Conservation (phyloP, 2,888 invertebrate species). For the Pseudococcus longispinus region DNA sequence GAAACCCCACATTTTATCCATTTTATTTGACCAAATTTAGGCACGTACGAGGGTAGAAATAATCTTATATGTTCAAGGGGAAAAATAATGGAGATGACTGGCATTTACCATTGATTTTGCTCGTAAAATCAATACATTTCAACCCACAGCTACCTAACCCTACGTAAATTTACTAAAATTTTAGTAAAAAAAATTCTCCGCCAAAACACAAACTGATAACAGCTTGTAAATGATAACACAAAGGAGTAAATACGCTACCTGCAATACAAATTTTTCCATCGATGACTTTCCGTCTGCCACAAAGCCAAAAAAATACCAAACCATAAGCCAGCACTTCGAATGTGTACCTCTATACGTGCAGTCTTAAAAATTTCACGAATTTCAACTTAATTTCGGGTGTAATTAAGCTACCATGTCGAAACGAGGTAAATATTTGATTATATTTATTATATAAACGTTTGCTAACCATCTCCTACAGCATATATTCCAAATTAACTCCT, state of each 20-base stretch:
- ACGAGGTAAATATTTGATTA: neutral
- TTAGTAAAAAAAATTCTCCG: too few relatives aligned
- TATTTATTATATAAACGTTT: neutral
- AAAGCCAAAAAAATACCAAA: neutral
- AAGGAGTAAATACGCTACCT: neutral
- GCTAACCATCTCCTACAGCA: neutral
- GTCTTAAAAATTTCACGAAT: neutral
- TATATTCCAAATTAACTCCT: neutral
- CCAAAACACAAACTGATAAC: too few relatives aligned
- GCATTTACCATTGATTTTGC: too few relatives aligned
- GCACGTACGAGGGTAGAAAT: too few relatives aligned
- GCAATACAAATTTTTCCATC: neutral
- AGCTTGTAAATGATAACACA: too few relatives aligned
- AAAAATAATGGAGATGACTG: too few relatives aligned
- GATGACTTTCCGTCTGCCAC: neutral
- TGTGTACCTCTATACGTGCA: constrained; percentile 10
- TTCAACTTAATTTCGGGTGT: neutral
- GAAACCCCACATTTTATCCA: too few relatives aligned
- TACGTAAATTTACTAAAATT: too few relatives aligned
- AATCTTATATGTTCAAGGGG: too few relatives aligned
- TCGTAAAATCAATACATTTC: too few relatives aligned
- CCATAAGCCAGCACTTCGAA: neutral
- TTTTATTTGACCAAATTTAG: too few relatives aligned
- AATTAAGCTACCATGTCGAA: constrained; percentile 32
- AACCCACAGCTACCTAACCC: too few relatives aligned